phyloP scores from a whole-genome alignment of 2,797 vertebrate genomes.

The Carduelis carduelis region DNA sequence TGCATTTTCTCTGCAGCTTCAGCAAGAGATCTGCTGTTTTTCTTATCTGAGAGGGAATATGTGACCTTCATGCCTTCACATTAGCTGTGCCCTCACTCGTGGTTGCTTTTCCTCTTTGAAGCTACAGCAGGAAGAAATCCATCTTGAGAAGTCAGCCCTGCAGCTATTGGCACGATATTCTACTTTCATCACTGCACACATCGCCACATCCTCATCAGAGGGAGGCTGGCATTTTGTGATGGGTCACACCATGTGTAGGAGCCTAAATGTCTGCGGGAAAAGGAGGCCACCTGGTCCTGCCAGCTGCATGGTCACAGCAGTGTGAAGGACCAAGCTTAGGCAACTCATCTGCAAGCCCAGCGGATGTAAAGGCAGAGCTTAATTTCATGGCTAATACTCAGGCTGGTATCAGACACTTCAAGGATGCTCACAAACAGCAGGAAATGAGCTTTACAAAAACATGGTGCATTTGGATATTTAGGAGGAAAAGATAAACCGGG shows the following conservation, averaged over 20 bases:
- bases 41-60: conserved; percentile 5
- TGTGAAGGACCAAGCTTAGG: neutral
- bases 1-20: conserved; percentile 14
- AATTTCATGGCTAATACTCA: neutral
- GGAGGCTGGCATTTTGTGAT: neutral
- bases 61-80: conserved; percentile 17
- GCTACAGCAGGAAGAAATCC: conserved; percentile 5
- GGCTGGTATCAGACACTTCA: neutral
- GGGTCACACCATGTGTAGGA: neutral
- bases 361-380: neutral
- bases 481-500: neutral
- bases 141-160: neutral
- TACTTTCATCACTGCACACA: neutral
- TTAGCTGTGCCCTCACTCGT: neutral
- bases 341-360: neutral
- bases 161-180: conserved; percentile 14
- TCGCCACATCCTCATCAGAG: neutral
- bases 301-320: neutral
- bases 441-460: neutral
- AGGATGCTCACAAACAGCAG: neutral
- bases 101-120: neutral
- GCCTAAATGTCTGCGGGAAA: neutral
- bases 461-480: neutral
- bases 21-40: neutral
- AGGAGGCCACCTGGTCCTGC: neutral